Evolutionary conservation across 2,888 invertebrate genomes (phyloP), one percentile per base, ranked within the genome.

Genomic region (Acleris cristana): DNA sequence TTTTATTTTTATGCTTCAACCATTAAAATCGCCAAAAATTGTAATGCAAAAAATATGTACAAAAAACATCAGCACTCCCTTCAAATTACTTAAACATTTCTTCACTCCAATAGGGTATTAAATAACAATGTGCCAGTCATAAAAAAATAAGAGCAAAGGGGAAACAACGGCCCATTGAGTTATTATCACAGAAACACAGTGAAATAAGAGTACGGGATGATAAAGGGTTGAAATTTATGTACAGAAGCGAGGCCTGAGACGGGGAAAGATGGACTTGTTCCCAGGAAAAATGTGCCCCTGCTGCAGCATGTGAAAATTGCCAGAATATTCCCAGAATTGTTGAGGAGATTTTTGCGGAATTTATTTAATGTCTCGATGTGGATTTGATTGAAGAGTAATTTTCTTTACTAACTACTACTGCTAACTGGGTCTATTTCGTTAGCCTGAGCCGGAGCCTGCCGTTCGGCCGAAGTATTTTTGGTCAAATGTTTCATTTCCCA

Each of bases 211-310:
- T 55, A 55, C 45, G 64, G 69, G 72, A 77, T 80, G 85, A 85
- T 87, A 87, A 87, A 87, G 84, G 86, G 83, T 82, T 83, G 79
- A 81, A 66, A 79, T 79, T 79, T 79, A 81, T 78, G 78, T 77
- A 78, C 80, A 79, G 76, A 78, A 79, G 79, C 72, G 67, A 64
- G 71, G 71, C 70, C 71, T 74, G 69, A 73, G 83, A 82, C 85
- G 79, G 77, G 75, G 74, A 86, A 80, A 80, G 81, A 87, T 85
- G 72, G 77, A 74, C 68, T 74, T 74, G 74, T 71, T 72, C 69
- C 48, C 54, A 63, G 61, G 64, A 66, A 69, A 70, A 74, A 67
- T 67, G 67, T 67, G 54, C 58, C 63, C 67, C 58, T 62, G 62
- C 54, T 40, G 45, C 48, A 58, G 40, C 67, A 58, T 58, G 63